Evolutionary conservation across 2,797 vertebrate genomes (phyloP).

Genomic region (Parotocinclus haroldoi): DNA sequence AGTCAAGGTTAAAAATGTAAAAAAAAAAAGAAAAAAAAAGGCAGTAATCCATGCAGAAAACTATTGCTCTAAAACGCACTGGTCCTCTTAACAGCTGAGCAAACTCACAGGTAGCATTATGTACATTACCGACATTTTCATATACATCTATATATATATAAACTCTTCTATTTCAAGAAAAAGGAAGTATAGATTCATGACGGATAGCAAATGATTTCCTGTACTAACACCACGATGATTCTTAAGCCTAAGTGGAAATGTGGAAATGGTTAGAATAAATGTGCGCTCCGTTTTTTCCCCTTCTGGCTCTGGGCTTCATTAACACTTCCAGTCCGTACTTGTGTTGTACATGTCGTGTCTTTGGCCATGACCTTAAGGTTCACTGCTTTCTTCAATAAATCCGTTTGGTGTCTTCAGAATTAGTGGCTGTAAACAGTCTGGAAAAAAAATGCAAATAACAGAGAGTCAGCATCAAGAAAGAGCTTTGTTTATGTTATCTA

Average conservation of each 20-base stretch:
- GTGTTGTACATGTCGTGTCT: slow-evolving; percentile 58
- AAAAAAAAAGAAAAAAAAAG: slow-evolving; percentile 37
- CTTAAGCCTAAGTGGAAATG: slow-evolving; percentile 38
- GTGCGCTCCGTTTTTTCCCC: not conserved
- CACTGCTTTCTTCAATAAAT: slow-evolving; percentile 68
- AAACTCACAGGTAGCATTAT: slow-evolving; percentile 62
- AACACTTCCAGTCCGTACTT: slow-evolving; percentile 38
- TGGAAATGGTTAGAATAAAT: slow-evolving; percentile 33
- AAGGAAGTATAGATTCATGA: slow-evolving; percentile 59
- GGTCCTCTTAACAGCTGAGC: slow-evolving; percentile 68
- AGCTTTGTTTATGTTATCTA: too few relatives aligned
- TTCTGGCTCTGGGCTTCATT: slow-evolving; percentile 10
- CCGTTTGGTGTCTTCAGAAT: slow-evolving; percentile 64
- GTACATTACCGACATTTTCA: slow-evolving; percentile 61
- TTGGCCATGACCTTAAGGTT: slow-evolving; percentile 66
- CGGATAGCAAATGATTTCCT: slow-evolving; percentile 46
- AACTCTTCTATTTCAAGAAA: slow-evolving; percentile 64
- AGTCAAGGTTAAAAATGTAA: slow-evolving; percentile 48
- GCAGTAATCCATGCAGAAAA: slow-evolving; percentile 66
- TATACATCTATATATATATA: slow-evolving; percentile 53
- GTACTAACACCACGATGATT: slow-evolving; percentile 52
- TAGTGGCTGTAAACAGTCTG: slow-evolving; percentile 76
- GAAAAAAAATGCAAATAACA: slow-evolving; percentile 7
- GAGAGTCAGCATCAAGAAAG: too few relatives aligned
- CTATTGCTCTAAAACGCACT: slow-evolving; percentile 68